A percentile compares a stretch with the other conserved stretches of the same genome.
Conservation (phyloP, 2,888 invertebrate genomes). For the Coenonympha arcania region DNA sequence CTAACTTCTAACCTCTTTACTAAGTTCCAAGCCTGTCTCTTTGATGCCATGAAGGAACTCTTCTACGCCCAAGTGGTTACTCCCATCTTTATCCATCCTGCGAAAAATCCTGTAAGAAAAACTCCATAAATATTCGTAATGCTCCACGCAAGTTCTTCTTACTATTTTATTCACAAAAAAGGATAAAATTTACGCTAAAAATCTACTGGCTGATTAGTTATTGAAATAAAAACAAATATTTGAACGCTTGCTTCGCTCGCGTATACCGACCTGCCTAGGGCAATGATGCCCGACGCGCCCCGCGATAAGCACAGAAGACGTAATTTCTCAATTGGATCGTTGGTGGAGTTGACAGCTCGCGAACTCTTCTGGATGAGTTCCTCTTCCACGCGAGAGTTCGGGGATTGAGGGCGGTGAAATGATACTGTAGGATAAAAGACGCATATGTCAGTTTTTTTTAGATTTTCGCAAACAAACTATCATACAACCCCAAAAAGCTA, state of each 20-base stretch:
- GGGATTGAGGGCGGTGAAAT: slow-evolving; percentile 80
- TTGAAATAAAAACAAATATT: not conserved
- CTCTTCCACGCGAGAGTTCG: slow-evolving; percentile 82
- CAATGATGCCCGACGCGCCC: slow-evolving; percentile 91
- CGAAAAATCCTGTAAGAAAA: slow-evolving; percentile 86
- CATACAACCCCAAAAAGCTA: too few relatives aligned
- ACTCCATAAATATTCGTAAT: too few relatives aligned
- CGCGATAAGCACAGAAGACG: slow-evolving; percentile 87
- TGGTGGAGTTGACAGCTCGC: slow-evolving; percentile 78
- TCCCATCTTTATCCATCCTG: slow-evolving; percentile 93
- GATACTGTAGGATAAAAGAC: slow-evolving; percentile 52
- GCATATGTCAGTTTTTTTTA: too few relatives aligned
- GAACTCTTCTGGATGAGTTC: slow-evolving; percentile 84
- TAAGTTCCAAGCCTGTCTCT: slow-evolving; percentile 82
- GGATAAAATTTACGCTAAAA: too few relatives aligned
- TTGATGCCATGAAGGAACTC: slow-evolving; percentile 87
- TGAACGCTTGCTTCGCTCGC: too few relatives aligned
- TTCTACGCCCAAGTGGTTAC: slow-evolving; percentile 82
- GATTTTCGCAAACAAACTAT: too few relatives aligned
- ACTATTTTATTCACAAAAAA: too few relatives aligned
- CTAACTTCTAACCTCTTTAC: slow-evolving; percentile 74
- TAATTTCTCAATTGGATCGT: slow-evolving; percentile 87
- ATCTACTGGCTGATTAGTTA: not conserved
- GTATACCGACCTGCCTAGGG: slow-evolving; percentile 81
- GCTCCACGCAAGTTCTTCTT: too few relatives aligned